Base-by-base conservation (phyloP, 2,113 vertebrate genomes). In the Dasyornis broadbenti region DNA sequence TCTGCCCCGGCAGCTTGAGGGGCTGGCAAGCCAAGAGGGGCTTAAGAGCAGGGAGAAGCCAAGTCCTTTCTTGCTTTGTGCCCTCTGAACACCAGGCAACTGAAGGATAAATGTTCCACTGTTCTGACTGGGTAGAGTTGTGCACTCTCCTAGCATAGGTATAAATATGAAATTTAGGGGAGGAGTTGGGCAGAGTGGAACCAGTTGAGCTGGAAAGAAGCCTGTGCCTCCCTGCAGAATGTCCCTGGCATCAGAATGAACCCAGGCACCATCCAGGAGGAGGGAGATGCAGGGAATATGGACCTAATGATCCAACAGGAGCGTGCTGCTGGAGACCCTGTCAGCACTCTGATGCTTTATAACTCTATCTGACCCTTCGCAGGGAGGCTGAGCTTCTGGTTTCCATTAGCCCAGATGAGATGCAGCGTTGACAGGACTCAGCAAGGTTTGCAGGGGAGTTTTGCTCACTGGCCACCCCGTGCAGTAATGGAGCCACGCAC, bases 291-390 rank as follows among this genome's bases (percentile, higher is more conserved):
- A 22, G 81, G 57, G 59, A 94, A 90, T 81, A 92, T 79, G 92
- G 88, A 86, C 95, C 69, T 86, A 94, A 94, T 94, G 93, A 92
- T 90, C 71, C 68, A 93, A 87, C 73, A 75, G 72, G 57, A 95
- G 83, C 57, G 42, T 39, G 60, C 94, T 95, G 82, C 86, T 80
- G 61, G 60, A 95, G 86, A 86, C 89, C 86, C 60, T 97, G 95
- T 97, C 97, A 97, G 54, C 96, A 85, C 94, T 70, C 65, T 89
- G 27, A 12, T 88, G 84, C 63, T 97, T 97, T 96, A 97, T 96
- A 96, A 80, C 94, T 95, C 10, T 89, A 80, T 96, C 91, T 96
- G 95, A 96, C 93, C 96, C 87, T 65, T 94, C 71, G 86, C 2
- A 30, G 79, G 72, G 75, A 89, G 94, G 69, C 61, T 81, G 91